These are phyloP conservation scores for Jacana jacana DNA, from an alignment of 2,113 vertebrate species.

Conservation along the genomic window DNA sequence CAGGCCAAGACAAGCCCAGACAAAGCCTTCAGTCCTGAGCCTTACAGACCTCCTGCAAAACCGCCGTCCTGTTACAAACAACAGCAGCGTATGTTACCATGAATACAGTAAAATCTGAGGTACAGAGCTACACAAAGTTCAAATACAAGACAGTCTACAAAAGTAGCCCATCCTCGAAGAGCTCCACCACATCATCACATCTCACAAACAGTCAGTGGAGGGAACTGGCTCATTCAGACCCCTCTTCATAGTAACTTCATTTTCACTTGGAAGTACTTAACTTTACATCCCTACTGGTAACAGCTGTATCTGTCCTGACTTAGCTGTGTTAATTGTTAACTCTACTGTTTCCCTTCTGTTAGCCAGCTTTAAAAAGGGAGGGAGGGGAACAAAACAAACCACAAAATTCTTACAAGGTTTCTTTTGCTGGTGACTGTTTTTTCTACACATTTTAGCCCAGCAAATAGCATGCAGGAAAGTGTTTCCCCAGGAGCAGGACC, in stretches of 20 bases:
- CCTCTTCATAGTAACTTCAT: neutral
- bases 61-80: neutral
- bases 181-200: neutral
- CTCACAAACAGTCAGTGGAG: neutral
- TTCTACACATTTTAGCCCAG: neutral
- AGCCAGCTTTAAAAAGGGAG: neutral
- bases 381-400: too few relatives aligned
- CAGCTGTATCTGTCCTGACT: neutral
- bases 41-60: neutral
- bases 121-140: neutral
- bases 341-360: neutral
- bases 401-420: neutral
- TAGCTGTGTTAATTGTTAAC: neutral
- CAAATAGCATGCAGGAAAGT: neutral
- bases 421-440: neutral
- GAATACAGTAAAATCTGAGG: neutral
- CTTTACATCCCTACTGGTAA: neutral
- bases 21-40: neutral
- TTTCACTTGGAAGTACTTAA: neutral
- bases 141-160: neutral
- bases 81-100: neutral
- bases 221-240: neutral
- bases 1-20: conserved; percentile 8
- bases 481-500: neutral
- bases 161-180: neutral